Evolutionary conservation across 2,113 vertebrate species (phyloP).

Genomic region (Hypanus sabinus): DNA sequence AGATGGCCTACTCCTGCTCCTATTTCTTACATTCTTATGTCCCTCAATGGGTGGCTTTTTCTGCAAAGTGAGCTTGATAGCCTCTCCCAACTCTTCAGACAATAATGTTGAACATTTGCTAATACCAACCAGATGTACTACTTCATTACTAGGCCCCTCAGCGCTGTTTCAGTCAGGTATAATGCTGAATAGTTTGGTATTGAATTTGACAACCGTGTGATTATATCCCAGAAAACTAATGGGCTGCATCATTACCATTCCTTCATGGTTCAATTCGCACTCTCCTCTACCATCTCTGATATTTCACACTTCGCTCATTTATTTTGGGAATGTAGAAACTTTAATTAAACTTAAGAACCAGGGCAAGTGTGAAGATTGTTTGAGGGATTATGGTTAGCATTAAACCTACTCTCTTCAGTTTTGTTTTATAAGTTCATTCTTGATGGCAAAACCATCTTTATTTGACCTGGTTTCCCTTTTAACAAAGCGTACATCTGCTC

Average conservation of each 20-base stretch:
- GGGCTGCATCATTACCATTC: neutral
- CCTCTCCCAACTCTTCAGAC: neutral
- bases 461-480: too few species aligned
- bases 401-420: neutral
- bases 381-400: neutral
- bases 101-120: neutral
- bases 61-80: neutral
- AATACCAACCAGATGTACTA: neutral
- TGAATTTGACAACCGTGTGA: neutral
- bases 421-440: neutral
- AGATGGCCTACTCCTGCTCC: too few species aligned
- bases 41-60: neutral
- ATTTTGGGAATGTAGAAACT: neutral
- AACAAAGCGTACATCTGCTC: too few species aligned
- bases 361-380: neutral
- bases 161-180: neutral
- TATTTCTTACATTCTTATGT: too few species aligned
- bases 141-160: neutral
- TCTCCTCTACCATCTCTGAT: neutral
- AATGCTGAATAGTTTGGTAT: neutral
- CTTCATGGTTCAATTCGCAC: neutral
- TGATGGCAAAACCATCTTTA: too few species aligned
- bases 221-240: neutral
- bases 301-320: neutral
- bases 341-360: neutral